Evolutionary conservation across 2,888 invertebrate genomes (phyloP).

Genomic region (Drymonia ruficornis): DNA sequence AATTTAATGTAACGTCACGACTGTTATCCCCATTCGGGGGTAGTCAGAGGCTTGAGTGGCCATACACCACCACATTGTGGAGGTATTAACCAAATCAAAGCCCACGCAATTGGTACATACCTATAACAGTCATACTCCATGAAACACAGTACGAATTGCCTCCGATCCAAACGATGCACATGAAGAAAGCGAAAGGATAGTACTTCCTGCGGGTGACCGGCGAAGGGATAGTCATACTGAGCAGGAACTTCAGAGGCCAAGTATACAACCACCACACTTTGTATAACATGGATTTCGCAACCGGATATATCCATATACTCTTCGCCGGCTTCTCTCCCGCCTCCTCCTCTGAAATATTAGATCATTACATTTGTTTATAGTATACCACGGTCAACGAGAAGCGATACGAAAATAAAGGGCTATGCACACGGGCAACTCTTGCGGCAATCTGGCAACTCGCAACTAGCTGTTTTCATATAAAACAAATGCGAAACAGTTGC

Average conservation of each 20-base stretch:
- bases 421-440: too few species aligned
- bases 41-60: too few species aligned
- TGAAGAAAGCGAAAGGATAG: slow-evolving; percentile 92
- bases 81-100: too few species aligned
- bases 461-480: too few species aligned
- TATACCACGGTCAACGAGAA: too few species aligned
- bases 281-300: slow-evolving; percentile 50
- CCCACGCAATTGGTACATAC: slow-evolving; percentile 82
- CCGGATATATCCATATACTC: slow-evolving; percentile 77
- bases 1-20: too few species aligned
- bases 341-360: slow-evolving; percentile 32
- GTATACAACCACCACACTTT: slow-evolving; percentile 88
- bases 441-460: too few species aligned
- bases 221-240: slow-evolving; percentile 90
- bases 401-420: too few species aligned
- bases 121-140: slow-evolving; percentile 96
- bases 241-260: slow-evolving; percentile 88
- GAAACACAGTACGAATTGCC: slow-evolving; percentile 93
- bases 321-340: slow-evolving; percentile 44
- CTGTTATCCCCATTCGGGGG: too few species aligned
- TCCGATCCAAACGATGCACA: slow-evolving; percentile 95
- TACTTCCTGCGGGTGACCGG: slow-evolving; percentile 83
- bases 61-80: too few species aligned
- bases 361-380: background rate
- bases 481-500: too few species aligned